Evolutionary conservation across 2,888 invertebrate species (phyloP).

Genomic region (Fragum whitleyi): DNA sequence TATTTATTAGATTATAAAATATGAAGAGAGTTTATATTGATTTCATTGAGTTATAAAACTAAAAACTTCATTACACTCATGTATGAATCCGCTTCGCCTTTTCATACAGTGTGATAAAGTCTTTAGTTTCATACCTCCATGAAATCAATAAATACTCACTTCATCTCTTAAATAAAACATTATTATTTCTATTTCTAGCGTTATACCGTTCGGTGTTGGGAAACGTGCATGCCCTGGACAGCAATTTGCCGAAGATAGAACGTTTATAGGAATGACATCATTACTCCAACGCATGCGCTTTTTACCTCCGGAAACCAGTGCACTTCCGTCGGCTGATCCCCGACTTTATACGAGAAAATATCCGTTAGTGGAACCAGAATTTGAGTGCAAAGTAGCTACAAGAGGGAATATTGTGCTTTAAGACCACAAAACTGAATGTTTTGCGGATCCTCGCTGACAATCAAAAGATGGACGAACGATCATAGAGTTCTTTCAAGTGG

Average conservation of each 20-base stretch:
- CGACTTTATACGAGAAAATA: slow-evolving; percentile 57
- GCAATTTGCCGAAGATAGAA: slow-evolving; percentile 56
- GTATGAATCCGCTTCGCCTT: no score
- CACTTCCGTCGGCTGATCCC: slow-evolving; percentile 63
- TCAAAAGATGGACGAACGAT: no score
- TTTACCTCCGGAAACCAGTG: slow-evolving; percentile 51
- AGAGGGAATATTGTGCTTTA: slow-evolving; percentile 40
- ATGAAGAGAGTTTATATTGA: no score
- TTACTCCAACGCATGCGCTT: slow-evolving; percentile 56
- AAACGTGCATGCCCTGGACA: slow-evolving; percentile 62
- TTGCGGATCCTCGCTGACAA: background rate
- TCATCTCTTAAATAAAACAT: no score
- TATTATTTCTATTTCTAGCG: slow-evolving; percentile 37
- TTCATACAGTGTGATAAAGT: no score
- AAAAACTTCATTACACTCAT: no score
- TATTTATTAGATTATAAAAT: no score
- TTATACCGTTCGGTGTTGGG: slow-evolving; percentile 62
- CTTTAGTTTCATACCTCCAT: no score
- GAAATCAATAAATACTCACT: no score
- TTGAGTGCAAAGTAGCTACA: slow-evolving; percentile 48
- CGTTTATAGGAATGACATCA: slow-evolving; percentile 57
- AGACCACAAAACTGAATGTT: background rate
- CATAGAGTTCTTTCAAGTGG: no score
- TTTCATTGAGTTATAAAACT: no score
- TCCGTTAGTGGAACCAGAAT: slow-evolving; percentile 57